phyloP scores from a whole-genome alignment of 2,888 invertebrate genomes.

The Netelia inedita region DNA sequence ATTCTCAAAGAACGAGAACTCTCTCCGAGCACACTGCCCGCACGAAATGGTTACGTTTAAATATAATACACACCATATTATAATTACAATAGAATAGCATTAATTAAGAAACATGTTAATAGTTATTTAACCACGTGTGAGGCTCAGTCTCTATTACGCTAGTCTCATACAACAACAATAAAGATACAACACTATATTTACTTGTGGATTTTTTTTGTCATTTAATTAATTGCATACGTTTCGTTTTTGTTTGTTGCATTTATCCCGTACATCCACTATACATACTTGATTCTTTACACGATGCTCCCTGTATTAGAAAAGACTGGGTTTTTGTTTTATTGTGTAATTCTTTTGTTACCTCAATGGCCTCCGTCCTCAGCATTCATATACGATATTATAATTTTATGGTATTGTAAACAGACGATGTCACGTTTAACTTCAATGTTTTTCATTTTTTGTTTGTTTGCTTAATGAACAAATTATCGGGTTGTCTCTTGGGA shows the following conservation, averaged over 20 bases:
- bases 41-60: conserved; percentile 81
- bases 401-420: conserved; percentile 74
- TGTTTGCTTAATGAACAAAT: conserved; percentile 14
- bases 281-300: conserved; percentile 66
- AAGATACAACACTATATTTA: conserved; percentile 83
- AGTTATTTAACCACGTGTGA: conserved; percentile 81
- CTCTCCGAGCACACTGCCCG: conserved; percentile 80
- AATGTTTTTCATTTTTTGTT: conserved; percentile 18
- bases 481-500: conserved; percentile 67
- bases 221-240: conserved; percentile 63
- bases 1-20: conserved; percentile 78
- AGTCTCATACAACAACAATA: conserved; percentile 83
- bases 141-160: conserved; percentile 84
- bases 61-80: conserved; percentile 82
- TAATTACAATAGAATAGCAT: conserved; percentile 82
- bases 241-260: conserved; percentile 67
- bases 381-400: conserved; percentile 42
- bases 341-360: conserved; percentile 41
- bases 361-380: conserved; percentile 56
- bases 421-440: conserved; percentile 71
- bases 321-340: conserved; percentile 72
- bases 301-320: conserved; percentile 72
- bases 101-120: conserved; percentile 82
- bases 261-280: conserved; percentile 70
- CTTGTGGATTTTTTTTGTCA: conserved; percentile 74